These are phyloP conservation scores for Nothocercus julius DNA, from an alignment of 2,113 vertebrate species.

Conservation along the genomic window DNA sequence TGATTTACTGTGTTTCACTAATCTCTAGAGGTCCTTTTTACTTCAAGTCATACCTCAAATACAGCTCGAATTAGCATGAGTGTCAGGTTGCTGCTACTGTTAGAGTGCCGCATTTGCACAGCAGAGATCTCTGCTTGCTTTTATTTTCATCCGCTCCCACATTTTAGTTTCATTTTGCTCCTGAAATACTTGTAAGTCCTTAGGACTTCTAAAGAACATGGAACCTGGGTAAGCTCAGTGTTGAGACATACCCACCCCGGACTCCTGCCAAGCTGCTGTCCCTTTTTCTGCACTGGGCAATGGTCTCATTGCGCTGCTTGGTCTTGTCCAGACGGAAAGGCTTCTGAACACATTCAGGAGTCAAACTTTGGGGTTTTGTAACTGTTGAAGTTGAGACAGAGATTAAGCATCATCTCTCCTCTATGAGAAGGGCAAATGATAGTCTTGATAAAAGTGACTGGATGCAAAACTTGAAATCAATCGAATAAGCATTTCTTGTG, in stretches of 20 bases:
- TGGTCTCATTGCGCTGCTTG: neutral
- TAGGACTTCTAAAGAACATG: neutral
- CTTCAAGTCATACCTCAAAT: neutral
- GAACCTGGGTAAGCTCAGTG: neutral
- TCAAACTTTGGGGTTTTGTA: rapidly evolving
- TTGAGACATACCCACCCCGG: neutral
- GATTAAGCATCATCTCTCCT: neutral
- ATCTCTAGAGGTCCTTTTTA: neutral
- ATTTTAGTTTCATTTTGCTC: neutral
- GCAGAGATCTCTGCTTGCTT: neutral
- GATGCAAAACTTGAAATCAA: neutral
- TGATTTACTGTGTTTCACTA: neutral
- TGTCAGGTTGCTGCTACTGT: neutral
- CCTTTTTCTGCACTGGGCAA: neutral
- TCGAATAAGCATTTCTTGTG: neutral
- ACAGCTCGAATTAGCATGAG: rapidly evolving
- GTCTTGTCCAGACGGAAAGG: neutral
- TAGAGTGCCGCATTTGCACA: neutral
- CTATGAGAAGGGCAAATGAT: neutral
- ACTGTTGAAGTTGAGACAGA: neutral
- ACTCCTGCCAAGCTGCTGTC: neutral
- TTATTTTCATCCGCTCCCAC: neutral
- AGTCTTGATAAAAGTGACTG: neutral
- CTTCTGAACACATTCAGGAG: neutral
- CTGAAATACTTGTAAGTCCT: neutral